These are phyloP conservation scores for Microplitis mediator DNA, from an alignment of 1,140 invertebrate genomes.

Conservation along the genomic window DNA sequence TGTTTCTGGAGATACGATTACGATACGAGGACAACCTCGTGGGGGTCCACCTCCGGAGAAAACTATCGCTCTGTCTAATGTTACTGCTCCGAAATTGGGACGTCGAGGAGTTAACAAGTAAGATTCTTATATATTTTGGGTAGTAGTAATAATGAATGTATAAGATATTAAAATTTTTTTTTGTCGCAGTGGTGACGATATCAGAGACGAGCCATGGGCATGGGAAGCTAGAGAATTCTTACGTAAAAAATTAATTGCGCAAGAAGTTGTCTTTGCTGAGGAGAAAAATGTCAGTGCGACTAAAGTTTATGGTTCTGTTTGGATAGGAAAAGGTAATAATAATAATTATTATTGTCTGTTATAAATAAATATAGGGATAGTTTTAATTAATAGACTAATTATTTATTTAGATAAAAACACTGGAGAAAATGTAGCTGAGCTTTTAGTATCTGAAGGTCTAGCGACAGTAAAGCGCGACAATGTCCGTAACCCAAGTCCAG, in stretches of 20 bases:
- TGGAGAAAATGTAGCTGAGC: constrained; percentile 87
- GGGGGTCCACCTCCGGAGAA: constrained; percentile 89
- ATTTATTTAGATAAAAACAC: constrained; percentile 67
- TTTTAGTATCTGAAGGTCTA: constrained; percentile 85
- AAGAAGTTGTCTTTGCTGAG: constrained; percentile 81
- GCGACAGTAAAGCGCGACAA: constrained; percentile 82
- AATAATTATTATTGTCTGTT: constrained; percentile 6
- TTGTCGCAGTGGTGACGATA: constrained; percentile 64
- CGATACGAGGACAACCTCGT: constrained; percentile 52
- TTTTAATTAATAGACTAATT: constrained; percentile 6
- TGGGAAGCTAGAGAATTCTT: constrained; percentile 96
- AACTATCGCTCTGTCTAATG: constrained; percentile 86
- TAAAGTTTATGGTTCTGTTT: constrained; percentile 88
- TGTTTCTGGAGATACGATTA: constrained; percentile 54
- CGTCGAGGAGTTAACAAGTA: constrained; percentile 61
- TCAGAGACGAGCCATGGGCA: constrained; percentile 91
- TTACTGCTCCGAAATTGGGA: constrained; percentile 90
- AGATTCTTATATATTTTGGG: neutral
- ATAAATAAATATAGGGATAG: neutral
- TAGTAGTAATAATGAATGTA: neutral
- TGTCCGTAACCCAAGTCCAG: constrained; percentile 69
- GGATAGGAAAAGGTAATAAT: constrained; percentile 76
- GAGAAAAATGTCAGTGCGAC: constrained; percentile 76
- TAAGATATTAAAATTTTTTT: constrained; percentile 3
- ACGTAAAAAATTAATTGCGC: constrained; percentile 88